phyloP scores from a whole-genome alignment of 2,888 invertebrate species.

The Cheiracanthium punctorium region DNA sequence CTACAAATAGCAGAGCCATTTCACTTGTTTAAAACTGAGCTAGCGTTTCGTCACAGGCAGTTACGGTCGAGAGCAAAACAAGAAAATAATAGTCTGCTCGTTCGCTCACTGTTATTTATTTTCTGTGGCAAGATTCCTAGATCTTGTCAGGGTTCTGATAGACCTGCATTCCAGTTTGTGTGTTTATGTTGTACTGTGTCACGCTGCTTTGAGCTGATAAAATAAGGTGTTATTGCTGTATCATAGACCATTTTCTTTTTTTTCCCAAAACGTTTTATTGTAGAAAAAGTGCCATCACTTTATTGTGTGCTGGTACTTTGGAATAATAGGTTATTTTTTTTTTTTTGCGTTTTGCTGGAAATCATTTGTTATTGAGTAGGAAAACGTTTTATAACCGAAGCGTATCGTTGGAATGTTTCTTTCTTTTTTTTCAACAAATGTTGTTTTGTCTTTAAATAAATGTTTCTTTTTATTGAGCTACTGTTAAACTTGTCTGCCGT shows the following conservation, averaged over 20 bases:
- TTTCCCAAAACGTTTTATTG: background rate
- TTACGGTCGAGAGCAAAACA: slow-evolving; percentile 19
- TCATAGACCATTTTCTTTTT: background rate
- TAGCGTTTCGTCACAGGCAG: slow-evolving; percentile 35
- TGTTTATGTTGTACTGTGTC: slow-evolving; percentile 21
- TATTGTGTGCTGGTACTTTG: background rate
- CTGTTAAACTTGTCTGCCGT: too few relatives aligned
- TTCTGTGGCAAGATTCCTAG: slow-evolving; percentile 32
- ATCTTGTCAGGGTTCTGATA: slow-evolving; percentile 39
- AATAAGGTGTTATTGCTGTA: slow-evolving; percentile 2
- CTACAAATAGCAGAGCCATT: background rate
- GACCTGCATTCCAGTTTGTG: slow-evolving; percentile 41
- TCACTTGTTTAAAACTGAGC: slow-evolving; percentile 9
- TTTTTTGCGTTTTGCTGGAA: background rate
- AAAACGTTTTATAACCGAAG: background rate
- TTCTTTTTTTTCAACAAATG: too few relatives aligned
- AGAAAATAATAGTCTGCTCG: slow-evolving; percentile 28
- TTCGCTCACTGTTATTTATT: background rate
- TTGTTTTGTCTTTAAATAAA: too few relatives aligned
- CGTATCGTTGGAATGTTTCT: background rate
- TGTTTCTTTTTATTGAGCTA: too few relatives aligned
- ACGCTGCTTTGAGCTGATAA: slow-evolving; percentile 8
- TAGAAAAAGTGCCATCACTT: background rate
- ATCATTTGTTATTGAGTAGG: background rate
- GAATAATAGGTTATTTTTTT: background rate